Evolutionary conservation across 2,888 invertebrate species (phyloP), one percentile per base, ranked within the genome.

Genomic region (Pocota personata): DNA sequence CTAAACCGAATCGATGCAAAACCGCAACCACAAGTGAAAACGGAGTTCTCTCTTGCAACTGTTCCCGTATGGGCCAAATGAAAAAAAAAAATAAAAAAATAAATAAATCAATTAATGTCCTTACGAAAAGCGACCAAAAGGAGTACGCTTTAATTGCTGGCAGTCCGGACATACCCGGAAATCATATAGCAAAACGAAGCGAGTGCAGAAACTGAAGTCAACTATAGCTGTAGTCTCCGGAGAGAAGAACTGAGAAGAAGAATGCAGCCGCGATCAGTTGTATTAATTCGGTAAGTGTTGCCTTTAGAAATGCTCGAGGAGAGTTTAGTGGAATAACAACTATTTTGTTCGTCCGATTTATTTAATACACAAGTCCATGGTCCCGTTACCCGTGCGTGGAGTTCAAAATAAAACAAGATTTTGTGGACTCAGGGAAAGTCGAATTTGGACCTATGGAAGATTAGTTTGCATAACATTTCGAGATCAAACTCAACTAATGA

Each of bases 261-360:
- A n/a, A n/a, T n/a, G n/a, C 19, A 66, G 66, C 66, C 50, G 50
- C 66, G 35, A 50, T 50, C 24, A 66, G 66, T 14, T 67, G 66
- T 37, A 14, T 48, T 35, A 50, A 67, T 50, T 21, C 50, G 66
- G 66, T 67, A 50, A 67, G 66, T 50, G 35, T 67, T 67, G 50
- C 37, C 46, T 35, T 67, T 67, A 14, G 40, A n/a, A 21, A 35
- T 67, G 66, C 66, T 21, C 50, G 66, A 50, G 66, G 21, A 35
- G 50, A 67, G 35, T 67, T 67, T 50, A 72, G 57, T 72, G 35
- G 58, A 58, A 72, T 72, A 58, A 57, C 43, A 58, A 72, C 72
- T 40, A 10, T 60, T 72, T 60, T 72, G 37, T 50, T 60, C 37
- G 72, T 72, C 60, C 48, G 27, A 50, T 72, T 72, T 58, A 72